phyloP scores from a whole-genome alignment of 2,888 invertebrate genomes.

The Catocala sponsa region DNA sequence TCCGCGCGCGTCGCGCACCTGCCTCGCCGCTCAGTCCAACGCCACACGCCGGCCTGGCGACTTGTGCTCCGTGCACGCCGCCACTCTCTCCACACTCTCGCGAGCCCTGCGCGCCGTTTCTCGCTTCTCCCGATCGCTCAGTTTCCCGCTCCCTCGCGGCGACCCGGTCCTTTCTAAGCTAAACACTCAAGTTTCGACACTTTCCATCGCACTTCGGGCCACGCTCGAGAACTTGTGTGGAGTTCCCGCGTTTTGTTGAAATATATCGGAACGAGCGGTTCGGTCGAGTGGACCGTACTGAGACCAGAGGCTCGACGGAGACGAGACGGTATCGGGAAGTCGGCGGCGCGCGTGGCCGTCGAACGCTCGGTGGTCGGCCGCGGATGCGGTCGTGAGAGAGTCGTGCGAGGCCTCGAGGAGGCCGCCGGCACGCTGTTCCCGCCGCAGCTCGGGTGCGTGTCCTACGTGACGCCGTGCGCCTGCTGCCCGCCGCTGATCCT shows the following conservation, averaged over 20 bases:
- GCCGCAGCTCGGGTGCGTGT: slow-evolving; percentile 87
- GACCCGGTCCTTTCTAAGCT: slow-evolving; percentile 66
- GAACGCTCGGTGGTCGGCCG: slow-evolving; percentile 79
- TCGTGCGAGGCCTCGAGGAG: slow-evolving; percentile 85
- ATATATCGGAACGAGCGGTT: slow-evolving; percentile 49
- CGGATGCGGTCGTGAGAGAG: slow-evolving; percentile 85
- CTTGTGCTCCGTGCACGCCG: slow-evolving; percentile 86
- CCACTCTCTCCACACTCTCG: slow-evolving; percentile 86
- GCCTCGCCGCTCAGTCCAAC: slow-evolving; percentile 79
- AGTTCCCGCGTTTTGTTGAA: slow-evolving; percentile 70
- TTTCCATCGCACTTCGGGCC: slow-evolving; percentile 58
- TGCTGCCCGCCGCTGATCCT: slow-evolving; percentile 84
- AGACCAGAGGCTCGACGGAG: slow-evolving; percentile 45
- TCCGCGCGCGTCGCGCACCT: slow-evolving; percentile 81
- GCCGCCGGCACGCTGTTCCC: slow-evolving; percentile 88
- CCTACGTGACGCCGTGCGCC: slow-evolving; percentile 86
- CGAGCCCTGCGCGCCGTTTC: slow-evolving; percentile 84
- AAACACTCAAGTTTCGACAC: slow-evolving; percentile 66
- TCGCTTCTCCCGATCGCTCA: slow-evolving; percentile 83
- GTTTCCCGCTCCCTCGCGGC: slow-evolving; percentile 80
- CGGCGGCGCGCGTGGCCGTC: slow-evolving; percentile 80
- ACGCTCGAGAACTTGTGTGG: slow-evolving; percentile 65
- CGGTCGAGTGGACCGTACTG: slow-evolving; percentile 50
- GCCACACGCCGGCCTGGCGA: slow-evolving; percentile 82
- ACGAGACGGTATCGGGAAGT: slow-evolving; percentile 62